A percentile compares a stretch with the other conserved stretches of the same genome.
Conservation (phyloP, 1,140 invertebrate genomes). For the Nymphalis io region DNA sequence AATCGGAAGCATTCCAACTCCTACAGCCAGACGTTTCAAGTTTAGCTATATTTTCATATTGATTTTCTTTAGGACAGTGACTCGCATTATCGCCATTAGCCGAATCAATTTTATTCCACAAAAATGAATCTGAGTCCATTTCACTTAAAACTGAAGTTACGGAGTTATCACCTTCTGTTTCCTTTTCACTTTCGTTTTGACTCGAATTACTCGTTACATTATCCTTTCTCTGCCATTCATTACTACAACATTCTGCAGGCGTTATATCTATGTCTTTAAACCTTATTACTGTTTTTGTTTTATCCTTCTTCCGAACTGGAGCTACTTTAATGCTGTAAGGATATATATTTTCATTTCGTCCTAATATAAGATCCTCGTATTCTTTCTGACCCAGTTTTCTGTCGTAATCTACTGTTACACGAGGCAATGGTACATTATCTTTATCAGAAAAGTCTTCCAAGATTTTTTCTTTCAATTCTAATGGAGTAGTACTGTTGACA, state of each 20-base stretch:
- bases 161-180: conserved; percentile 8
- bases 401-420: conserved; percentile 44
- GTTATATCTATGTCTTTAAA: conserved; percentile 54
- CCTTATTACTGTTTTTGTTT: conserved; percentile 52
- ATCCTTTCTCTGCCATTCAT: conserved; percentile 23
- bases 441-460: conserved; percentile 60
- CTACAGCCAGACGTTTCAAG: background rate
- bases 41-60: background rate
- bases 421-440: conserved; percentile 54
- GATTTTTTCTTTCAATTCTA: conserved; percentile 2
- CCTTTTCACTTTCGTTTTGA: conserved; percentile 5
- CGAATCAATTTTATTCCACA: conserved; percentile 30
- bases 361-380: conserved; percentile 67
- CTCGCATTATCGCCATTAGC: conserved; percentile 24
- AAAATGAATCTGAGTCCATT: conserved; percentile 27
- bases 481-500: conserved; percentile 12
- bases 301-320: conserved; percentile 51
- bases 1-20: background rate
- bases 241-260: conserved; percentile 30
- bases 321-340: conserved; percentile 70
- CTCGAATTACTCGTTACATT: background rate
- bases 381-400: conserved; percentile 44
- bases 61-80: conserved; percentile 2
- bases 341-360: conserved; percentile 58
- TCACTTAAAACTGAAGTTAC: conserved; percentile 1